Conservation (phyloP, 2,888 invertebrate species). For the Coelinius sp. region DNA sequence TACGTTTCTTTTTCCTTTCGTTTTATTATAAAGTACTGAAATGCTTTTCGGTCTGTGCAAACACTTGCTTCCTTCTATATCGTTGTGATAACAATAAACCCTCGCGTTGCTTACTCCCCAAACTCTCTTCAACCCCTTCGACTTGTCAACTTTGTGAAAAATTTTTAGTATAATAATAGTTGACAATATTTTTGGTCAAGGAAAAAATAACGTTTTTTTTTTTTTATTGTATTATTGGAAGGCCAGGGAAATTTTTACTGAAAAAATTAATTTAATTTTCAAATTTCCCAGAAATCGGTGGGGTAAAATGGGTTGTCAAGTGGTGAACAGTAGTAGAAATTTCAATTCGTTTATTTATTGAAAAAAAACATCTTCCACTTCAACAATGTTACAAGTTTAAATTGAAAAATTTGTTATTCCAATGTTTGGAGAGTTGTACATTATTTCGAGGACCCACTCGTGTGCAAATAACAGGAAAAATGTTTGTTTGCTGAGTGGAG, state of each 20-base stretch:
- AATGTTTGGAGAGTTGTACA: not conserved
- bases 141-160: slow-evolving; percentile 30
- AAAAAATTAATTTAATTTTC: too few species aligned
- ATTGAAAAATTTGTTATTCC: not conserved
- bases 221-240: too few species aligned
- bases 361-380: not conserved
- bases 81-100: slow-evolving; percentile 56
- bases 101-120: slow-evolving; percentile 37
- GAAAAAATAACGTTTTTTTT: too few species aligned
- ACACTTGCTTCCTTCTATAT: slow-evolving; percentile 53
- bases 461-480: not conserved
- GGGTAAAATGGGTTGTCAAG: too few species aligned
- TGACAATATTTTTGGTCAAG: not conserved
- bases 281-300: too few species aligned
- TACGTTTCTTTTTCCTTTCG: not conserved
- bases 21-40: slow-evolving; percentile 24
- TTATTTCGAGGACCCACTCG: not conserved
- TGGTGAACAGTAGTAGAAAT: too few species aligned
- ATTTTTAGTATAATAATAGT: not conserved
- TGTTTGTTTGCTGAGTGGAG: slow-evolving; percentile 1
- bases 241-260: too few species aligned
- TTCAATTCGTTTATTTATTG: too few species aligned
- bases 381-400: not conserved
- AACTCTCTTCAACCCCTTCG: slow-evolving; percentile 31
- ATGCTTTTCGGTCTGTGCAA: slow-evolving; percentile 54